Evolutionary conservation across 2,797 vertebrate species (phyloP).

Genomic region (Choloepus didactylus): DNA sequence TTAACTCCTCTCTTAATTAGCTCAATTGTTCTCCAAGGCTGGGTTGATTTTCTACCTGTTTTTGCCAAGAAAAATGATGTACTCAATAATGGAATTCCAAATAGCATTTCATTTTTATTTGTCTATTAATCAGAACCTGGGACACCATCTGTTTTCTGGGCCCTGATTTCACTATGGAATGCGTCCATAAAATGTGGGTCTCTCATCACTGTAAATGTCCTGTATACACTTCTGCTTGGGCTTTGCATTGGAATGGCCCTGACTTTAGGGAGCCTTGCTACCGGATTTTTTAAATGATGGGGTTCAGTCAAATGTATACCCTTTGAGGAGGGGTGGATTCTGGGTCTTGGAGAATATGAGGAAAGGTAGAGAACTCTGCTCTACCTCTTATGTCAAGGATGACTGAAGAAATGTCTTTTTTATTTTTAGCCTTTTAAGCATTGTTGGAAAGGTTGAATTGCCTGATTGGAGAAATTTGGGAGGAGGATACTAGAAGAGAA

Average conservation of each 20-base stretch:
- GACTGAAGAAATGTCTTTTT: constrained; percentile 42
- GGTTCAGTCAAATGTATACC: neutral
- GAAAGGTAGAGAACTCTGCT: neutral
- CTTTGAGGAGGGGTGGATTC: neutral
- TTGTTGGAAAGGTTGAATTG: constrained; percentile 65
- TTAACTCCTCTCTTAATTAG: constrained; percentile 58
- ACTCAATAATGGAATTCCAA: constrained; percentile 63
- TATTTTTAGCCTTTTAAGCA: constrained; percentile 65
- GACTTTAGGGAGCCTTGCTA: constrained; percentile 31
- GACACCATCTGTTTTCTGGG: constrained; percentile 11
- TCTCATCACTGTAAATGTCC: neutral
- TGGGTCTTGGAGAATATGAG: neutral
- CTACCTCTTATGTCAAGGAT: constrained; percentile 13
- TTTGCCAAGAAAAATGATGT: constrained; percentile 61
- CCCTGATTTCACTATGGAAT: constrained; percentile 6
- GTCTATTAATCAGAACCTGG: constrained; percentile 39
- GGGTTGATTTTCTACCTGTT: neutral
- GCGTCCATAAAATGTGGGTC: neutral
- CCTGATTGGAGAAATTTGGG: constrained; percentile 68
- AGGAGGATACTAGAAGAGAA: constrained; percentile 71
- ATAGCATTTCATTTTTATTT: constrained; percentile 56
- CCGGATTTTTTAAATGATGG: neutral
- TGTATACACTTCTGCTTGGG: neutral
- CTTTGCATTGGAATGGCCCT: neutral
- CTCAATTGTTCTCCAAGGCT: constrained; percentile 6